Evolutionary conservation across 2,888 invertebrate genomes (phyloP).

Genomic region (Lissonota sp.): DNA sequence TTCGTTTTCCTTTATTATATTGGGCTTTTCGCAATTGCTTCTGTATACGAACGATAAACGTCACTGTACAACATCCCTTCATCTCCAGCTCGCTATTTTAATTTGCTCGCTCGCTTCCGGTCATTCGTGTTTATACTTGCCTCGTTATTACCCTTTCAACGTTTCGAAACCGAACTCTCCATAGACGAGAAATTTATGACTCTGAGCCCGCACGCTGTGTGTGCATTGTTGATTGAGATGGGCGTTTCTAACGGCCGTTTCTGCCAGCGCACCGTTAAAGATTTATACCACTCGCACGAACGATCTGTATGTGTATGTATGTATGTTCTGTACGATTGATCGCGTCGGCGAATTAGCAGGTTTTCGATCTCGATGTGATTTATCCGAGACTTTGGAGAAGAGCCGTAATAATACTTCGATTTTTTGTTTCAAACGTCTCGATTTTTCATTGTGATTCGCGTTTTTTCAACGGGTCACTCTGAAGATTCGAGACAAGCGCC

Average conservation of each 20-base stretch:
- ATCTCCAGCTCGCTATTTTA: conserved; percentile 6
- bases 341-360: not conserved
- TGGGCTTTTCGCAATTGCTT: conserved; percentile 1
- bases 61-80: conserved; percentile 4
- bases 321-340: conserved; percentile 31
- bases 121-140: conserved; percentile 34
- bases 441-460: too few relatives aligned
- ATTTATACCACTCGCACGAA: conserved; percentile 43
- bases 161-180: conserved; percentile 68
- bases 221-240: conserved; percentile 78
- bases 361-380: too few relatives aligned
- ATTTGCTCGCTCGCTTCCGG: conserved; percentile 38
- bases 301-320: too few relatives aligned
- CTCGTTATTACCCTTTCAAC: conserved; percentile 48
- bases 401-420: too few relatives aligned
- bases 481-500: too few relatives aligned
- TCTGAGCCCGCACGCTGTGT: conserved; percentile 63
- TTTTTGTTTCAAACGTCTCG: too few relatives aligned
- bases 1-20: conserved; percentile 24
- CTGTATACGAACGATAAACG: too few relatives aligned
- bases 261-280: conserved; percentile 71
- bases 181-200: conserved; percentile 75
- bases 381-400: too few relatives aligned
- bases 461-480: too few relatives aligned
- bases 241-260: conserved; percentile 76